Base-by-base conservation (phyloP, 2,888 invertebrate species). In the Lucinisca nassula region DNA sequence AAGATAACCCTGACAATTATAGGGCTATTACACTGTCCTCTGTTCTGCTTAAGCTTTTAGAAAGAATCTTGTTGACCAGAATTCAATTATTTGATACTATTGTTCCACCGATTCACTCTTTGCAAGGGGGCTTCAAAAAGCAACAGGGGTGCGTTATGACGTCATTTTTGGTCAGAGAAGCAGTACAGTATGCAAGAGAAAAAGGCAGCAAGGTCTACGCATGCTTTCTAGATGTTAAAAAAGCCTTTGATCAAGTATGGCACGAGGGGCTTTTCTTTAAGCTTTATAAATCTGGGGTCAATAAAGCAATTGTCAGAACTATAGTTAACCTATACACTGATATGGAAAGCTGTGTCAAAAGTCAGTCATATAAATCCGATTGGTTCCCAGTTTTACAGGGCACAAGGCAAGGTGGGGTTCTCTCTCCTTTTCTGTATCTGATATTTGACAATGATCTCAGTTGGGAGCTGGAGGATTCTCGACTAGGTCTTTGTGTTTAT, bases 1-100 rank as follows among this genome's bases (percentile, higher is more conserved):
- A 84, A 30, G 24, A 84, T 35, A 49, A 72, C n/a, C 74, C 84
- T 0, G 78, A 80, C 38, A 84, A 75, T 30, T 80, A 84, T 55
- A 40, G 84, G 0, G 76, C 80, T 1, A 84, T 80, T 24, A 80
- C 80, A 2, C 76, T 84, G 2, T 76, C 77, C 8, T 75, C 84
- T 0, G 27, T 51, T 6, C 40, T 84, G n/a, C 38, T 74, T 17
- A 84, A 84, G 37, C 12, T 84, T 1, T 61, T 45, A 38, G 84
- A 84, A 79, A 37, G 58, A 27, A 30, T 84, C 8, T 27, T 84
- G 0, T n/a, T 79, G 12, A 32, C 0, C 4, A 40, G 76, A 38
- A n/a, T 51, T 24, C 14, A 77, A 49, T 14, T 55, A 21, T 79
- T 70, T 35, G 30, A 35, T n/a, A 0, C 27, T 17, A 37, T 72